A percentile compares a stretch with the other conserved stretches of the same genome.
Evolutionary conservation across 2,888 invertebrate genomes (phyloP).

Genomic region (Pomacea canaliculata): DNA sequence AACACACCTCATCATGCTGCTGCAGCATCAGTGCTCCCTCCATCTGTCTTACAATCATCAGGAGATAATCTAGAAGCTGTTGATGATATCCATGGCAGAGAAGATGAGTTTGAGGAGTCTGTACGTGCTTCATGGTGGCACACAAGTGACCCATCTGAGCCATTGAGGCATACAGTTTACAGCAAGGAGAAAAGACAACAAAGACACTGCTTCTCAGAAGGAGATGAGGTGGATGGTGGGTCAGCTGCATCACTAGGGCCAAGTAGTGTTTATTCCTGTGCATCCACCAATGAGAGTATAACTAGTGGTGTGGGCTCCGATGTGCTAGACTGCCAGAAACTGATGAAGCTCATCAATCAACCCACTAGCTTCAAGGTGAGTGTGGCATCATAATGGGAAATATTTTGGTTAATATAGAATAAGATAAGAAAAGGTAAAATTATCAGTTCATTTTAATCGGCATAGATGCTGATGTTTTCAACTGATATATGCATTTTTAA

Average conservation of each 20-base stretch:
- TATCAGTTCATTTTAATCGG: no score
- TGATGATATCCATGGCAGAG: neutral
- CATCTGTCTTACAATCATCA: neutral
- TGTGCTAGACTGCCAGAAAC: constrained; percentile 47
- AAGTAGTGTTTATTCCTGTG: constrained; percentile 31
- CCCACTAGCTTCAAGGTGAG: constrained; percentile 49
- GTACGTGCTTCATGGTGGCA: neutral
- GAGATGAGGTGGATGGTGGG: constrained; percentile 12
- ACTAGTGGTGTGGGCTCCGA: constrained; percentile 34
- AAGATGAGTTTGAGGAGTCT: neutral
- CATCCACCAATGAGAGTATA: constrained; percentile 34
- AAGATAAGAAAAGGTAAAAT: no score
- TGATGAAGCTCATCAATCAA: constrained; percentile 52
- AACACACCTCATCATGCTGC: neutral
- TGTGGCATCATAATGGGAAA: neutral
- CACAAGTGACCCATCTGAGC: no score
- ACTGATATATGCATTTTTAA: no score
- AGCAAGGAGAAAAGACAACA: no score
- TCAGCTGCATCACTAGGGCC: constrained; percentile 23
- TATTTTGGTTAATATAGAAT: no score
- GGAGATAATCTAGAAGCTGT: neutral
- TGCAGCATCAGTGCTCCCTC: no score
- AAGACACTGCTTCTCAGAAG: neutral
- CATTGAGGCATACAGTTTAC: no score
- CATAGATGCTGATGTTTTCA: no score